These are phyloP conservation scores for Heliconius aoede DNA, from an alignment of 2,888 invertebrate species.

Conservation along the genomic window DNA sequence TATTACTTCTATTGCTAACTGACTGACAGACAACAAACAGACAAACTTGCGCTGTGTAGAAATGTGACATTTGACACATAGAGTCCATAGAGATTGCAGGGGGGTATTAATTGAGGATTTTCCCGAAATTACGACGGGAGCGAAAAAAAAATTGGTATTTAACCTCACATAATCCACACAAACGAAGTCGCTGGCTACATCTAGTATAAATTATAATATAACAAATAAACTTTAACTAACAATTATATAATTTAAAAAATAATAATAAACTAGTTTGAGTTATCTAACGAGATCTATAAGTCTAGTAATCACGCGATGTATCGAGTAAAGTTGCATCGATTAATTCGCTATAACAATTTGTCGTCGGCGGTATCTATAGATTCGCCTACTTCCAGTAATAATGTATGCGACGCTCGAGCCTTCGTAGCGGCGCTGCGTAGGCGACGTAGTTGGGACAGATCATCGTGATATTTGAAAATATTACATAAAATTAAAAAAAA, in stretches of 20 bases:
- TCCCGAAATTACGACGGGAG: neutral
- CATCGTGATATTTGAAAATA: constrained; percentile 65
- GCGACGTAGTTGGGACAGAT: constrained; percentile 59
- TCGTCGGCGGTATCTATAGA: constrained; percentile 74
- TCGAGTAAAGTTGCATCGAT: constrained; percentile 61
- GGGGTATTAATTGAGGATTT: neutral
- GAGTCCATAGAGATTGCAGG: too few relatives aligned
- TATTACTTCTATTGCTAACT: too few relatives aligned
- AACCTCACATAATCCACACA: neutral
- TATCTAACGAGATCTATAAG: constrained; percentile 24
- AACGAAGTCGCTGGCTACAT: neutral
- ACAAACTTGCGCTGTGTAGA: too few relatives aligned
- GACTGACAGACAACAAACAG: too few relatives aligned
- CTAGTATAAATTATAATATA: neutral
- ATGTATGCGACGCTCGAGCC: constrained; percentile 75
- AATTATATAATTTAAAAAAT: neutral
- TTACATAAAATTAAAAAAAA: too few relatives aligned
- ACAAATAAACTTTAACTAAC: neutral
- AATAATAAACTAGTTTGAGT: neutral
- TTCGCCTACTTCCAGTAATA: constrained; percentile 77
- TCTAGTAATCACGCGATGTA: constrained; percentile 23
- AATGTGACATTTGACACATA: too few relatives aligned
- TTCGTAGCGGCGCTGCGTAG: constrained; percentile 74
- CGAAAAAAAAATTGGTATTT: neutral
- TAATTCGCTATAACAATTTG: constrained; percentile 81